A percentile compares a stretch with the other conserved stretches of the same genome.
Evolutionary conservation across 1,140 invertebrate species (phyloP).

Genomic region (Patella vulgata): DNA sequence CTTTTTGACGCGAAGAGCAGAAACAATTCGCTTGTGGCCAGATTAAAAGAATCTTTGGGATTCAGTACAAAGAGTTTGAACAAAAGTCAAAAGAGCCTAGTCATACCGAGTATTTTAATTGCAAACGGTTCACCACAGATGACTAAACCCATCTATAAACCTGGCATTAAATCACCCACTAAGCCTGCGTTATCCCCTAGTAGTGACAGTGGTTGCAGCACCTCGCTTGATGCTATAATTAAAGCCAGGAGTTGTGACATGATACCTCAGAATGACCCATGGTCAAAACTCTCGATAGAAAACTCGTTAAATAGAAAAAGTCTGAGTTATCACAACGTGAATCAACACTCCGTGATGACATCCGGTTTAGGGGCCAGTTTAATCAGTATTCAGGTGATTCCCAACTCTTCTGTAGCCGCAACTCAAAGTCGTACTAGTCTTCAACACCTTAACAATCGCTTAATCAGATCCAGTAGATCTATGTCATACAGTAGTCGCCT

Average conservation of each 20-base stretch:
- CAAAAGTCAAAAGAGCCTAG: constrained; percentile 52
- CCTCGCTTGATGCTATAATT: neutral
- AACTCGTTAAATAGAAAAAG: neutral
- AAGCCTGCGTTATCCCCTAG: neutral
- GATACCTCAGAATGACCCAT: constrained; percentile 20
- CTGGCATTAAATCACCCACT: neutral
- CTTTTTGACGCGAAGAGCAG: constrained; percentile 45
- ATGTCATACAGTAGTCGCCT: constrained; percentile 8
- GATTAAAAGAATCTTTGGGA: constrained; percentile 53
- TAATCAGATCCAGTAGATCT: constrained; percentile 16
- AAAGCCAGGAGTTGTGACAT: constrained; percentile 26
- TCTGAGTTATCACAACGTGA: constrained; percentile 2
- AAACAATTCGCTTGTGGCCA: constrained; percentile 51
- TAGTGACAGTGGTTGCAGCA: neutral
- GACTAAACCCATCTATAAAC: too few relatives aligned
- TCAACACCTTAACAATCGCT: constrained; percentile 6
- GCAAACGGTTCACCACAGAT: constrained; percentile 1
- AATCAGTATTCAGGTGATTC: constrained; percentile 35
- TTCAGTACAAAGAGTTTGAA: constrained; percentile 54
- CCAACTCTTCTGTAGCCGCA: constrained; percentile 16
- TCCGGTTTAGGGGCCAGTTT: constrained; percentile 25
- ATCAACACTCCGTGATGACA: neutral
- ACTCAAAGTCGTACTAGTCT: constrained; percentile 11
- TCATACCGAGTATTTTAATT: constrained; percentile 39
- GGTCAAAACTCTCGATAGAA: constrained; percentile 12